phyloP scores from a whole-genome alignment of 2,113 vertebrate genomes.

The Eubucco bourcierii region DNA sequence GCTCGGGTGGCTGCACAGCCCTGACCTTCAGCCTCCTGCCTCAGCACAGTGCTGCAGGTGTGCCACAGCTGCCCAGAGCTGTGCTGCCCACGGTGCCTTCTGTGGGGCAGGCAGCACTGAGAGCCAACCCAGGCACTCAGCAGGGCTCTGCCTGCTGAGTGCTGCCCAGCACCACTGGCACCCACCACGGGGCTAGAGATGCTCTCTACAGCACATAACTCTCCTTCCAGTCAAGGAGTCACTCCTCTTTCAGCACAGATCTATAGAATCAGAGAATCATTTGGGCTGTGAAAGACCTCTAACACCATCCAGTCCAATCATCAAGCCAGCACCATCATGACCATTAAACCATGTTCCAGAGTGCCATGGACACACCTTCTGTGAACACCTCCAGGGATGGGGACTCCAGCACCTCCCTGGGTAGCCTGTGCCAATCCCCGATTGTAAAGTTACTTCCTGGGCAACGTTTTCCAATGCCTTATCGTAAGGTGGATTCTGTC shows the following conservation, averaged over 20 bases:
- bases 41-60: not conserved
- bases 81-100: rapidly evolving
- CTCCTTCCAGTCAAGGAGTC: constrained; percentile 40
- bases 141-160: rapidly evolving
- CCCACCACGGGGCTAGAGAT: rapidly evolving
- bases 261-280: not conserved
- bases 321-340: no score
- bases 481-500: no score
- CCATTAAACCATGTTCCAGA: no score
- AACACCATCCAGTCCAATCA: no score
- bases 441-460: no score
- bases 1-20: not conserved
- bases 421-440: no score
- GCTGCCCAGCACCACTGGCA: rapidly evolving
- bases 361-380: no score
- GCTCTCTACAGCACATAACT: not conserved
- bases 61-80: not conserved
- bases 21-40: not conserved
- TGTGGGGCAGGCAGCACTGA: not conserved
- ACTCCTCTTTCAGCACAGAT: constrained; percentile 23
- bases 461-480: no score
- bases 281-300: no score
- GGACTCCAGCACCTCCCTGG: no score
- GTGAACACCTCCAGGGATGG: no score
- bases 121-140: not conserved